Conservation (phyloP, 1,140 invertebrate genomes). For the Tyrophagus putrescentiae region DNA sequence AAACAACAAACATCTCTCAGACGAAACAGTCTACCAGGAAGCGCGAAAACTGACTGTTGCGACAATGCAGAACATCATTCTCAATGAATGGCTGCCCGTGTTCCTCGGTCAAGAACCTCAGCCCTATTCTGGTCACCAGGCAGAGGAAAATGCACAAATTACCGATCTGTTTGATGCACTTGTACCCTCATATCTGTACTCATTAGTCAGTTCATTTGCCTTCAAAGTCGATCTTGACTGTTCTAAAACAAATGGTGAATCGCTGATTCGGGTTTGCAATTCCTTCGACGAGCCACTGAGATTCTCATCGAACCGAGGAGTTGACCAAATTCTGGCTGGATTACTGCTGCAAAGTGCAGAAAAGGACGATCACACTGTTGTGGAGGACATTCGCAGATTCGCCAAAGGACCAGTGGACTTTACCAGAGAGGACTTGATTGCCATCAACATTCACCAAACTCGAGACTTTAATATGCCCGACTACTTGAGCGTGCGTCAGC, state of each 20-base stretch:
- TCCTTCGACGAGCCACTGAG: slow-evolving; percentile 40
- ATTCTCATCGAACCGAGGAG: slow-evolving; percentile 34
- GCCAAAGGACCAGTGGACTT: slow-evolving; percentile 51
- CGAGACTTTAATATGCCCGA: slow-evolving; percentile 48
- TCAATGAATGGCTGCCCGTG: slow-evolving; percentile 41
- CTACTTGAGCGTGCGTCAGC: slow-evolving; percentile 11
- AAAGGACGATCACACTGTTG: slow-evolving; percentile 47
- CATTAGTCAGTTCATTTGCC: slow-evolving; percentile 41
- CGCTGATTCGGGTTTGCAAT: slow-evolving; percentile 45
- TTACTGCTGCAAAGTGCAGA: slow-evolving; percentile 48
- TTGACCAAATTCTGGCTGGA: slow-evolving; percentile 45
- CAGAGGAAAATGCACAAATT: slow-evolving; percentile 47
- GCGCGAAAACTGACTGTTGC: slow-evolving; percentile 46
- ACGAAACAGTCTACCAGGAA: slow-evolving; percentile 43
- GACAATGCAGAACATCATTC: slow-evolving; percentile 38
- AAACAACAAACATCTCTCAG: slow-evolving; percentile 35
- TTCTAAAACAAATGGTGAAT: slow-evolving; percentile 16
- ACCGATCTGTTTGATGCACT: slow-evolving; percentile 52
- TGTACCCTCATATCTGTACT: slow-evolving; percentile 51
- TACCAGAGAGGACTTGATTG: slow-evolving; percentile 48
- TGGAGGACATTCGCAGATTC: slow-evolving; percentile 47
- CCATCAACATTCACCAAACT: slow-evolving; percentile 47
- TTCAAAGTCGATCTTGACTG: slow-evolving; percentile 30
- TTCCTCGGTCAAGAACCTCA: slow-evolving; percentile 32
- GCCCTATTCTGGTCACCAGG: slow-evolving; percentile 43